A percentile compares a stretch with the other conserved stretches of the same genome.
phyloP scores from a whole-genome alignment of 2,797 vertebrate species.

The Pipistrellus pipistrellus region DNA sequence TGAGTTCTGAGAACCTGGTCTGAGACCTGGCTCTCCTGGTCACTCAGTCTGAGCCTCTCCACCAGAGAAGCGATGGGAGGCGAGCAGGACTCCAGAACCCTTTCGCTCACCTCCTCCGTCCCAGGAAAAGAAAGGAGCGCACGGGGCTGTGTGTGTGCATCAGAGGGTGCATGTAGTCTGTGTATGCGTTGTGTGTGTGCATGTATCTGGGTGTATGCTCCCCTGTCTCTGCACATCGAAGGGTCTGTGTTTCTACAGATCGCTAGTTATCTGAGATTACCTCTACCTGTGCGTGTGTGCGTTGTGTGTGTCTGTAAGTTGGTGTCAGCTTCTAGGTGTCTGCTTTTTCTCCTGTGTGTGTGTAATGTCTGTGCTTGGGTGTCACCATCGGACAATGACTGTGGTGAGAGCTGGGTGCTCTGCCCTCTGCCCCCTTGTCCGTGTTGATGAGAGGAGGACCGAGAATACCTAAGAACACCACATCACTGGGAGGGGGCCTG shows the following conservation, averaged over 20 bases:
- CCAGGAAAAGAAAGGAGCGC: not conserved
- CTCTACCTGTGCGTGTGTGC: not conserved
- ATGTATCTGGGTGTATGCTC: not conserved
- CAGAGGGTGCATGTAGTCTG: not conserved
- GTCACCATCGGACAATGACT: conserved; percentile 44
- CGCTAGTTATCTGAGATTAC: not conserved
- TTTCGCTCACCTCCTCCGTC: not conserved
- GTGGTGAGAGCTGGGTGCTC: not conserved
- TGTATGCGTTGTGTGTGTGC: not conserved
- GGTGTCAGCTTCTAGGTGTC: not conserved
- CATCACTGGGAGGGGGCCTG: not conserved
- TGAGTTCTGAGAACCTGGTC: conserved; percentile 2
- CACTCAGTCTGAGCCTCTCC: not conserved
- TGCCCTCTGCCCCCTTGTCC: not conserved
- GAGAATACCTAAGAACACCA: not conserved
- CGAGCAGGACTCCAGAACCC: not conserved
- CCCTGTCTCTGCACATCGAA: not conserved
- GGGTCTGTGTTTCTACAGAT: not conserved
- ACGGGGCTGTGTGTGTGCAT: not conserved
- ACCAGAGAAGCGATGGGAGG: not conserved
- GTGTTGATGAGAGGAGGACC: not conserved
- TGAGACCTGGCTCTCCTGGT: not conserved
- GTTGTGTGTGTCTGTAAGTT: not conserved
- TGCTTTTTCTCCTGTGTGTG: not conserved
- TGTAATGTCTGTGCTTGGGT: not conserved